Percentiles rank a stretch among this genome's conserved stretches.
phyloP scores from a whole-genome alignment of 2,113 vertebrate genomes.

The Sitta europaea region DNA sequence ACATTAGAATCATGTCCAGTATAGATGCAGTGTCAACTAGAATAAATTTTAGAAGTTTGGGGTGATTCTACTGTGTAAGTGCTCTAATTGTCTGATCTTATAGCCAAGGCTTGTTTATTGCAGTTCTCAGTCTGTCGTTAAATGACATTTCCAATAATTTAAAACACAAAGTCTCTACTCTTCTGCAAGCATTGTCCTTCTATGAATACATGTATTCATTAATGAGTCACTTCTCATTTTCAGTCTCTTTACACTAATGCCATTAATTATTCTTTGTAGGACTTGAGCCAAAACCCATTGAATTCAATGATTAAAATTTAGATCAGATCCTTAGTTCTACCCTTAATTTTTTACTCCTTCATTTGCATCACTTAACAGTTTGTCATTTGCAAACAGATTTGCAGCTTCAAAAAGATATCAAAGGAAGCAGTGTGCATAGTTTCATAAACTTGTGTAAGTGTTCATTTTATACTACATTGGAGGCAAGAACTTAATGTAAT shows the following conservation, averaged over 20 bases:
- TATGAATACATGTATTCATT: conserved; percentile 35
- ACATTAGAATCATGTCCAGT: background rate
- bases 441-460: background rate
- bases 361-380: background rate
- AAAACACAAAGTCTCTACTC: conserved; percentile 37
- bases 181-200: conserved; percentile 39
- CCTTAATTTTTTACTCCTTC: background rate
- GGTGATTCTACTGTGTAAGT: background rate
- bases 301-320: conserved; percentile 14
- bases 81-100: conserved; percentile 3
- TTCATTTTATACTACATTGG: background rate
- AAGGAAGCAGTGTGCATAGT: background rate
- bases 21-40: background rate
- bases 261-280: conserved; percentile 52
- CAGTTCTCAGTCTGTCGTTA: background rate
- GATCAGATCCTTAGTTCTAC: conserved; percentile 4
- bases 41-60: conserved; percentile 10
- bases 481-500: background rate
- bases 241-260: conserved; percentile 41
- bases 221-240: conserved; percentile 50
- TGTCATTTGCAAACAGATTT: background rate
- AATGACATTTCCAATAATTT: conserved; percentile 45
- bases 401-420: background rate
- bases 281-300: conserved; percentile 9
- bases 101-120: background rate